phyloP scores from a whole-genome alignment of 2,113 vertebrate genomes.

The Cyanistes caeruleus region DNA sequence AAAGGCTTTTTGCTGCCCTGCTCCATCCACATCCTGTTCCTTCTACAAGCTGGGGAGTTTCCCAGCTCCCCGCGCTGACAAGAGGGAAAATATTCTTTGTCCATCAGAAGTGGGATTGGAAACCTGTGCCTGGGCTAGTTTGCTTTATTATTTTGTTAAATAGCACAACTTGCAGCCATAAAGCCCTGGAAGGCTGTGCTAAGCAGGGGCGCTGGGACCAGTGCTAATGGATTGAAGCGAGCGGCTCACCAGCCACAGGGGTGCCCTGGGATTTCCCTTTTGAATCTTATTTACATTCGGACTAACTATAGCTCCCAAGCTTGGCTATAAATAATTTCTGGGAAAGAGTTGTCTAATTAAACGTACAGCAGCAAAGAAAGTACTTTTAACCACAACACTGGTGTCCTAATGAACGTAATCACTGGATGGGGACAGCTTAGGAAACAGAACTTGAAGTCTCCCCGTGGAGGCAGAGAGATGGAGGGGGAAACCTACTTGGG shows the following conservation, averaged over 20 bases:
- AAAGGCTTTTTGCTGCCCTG: background rate
- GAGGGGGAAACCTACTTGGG: conserved; percentile 65
- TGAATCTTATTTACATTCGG: conserved; percentile 83
- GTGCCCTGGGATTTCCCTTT: conserved; percentile 72
- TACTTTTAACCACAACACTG: conserved; percentile 78
- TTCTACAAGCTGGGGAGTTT: background rate
- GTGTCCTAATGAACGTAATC: conserved; percentile 83
- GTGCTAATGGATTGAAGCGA: conserved; percentile 56
- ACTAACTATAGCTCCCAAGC: conserved; percentile 79
- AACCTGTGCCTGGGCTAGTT: background rate
- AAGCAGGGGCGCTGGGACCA: background rate
- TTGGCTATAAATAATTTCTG: conserved; percentile 83
- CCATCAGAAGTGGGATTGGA: conserved; percentile 7
- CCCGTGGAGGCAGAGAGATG: conserved; percentile 60
- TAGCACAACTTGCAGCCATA: conserved; percentile 2
- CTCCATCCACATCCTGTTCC: background rate
- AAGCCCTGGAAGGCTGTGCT: conserved; percentile 40
- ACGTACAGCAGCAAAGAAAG: conserved; percentile 76
- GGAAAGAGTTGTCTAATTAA: conserved; percentile 84
- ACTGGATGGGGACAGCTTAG: conserved; percentile 80
- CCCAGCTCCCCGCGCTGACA: background rate
- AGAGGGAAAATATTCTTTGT: background rate
- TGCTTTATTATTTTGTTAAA: conserved; percentile 30
- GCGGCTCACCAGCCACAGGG: conserved; percentile 49
- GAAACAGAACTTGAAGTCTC: conserved; percentile 73